phyloP scores from a whole-genome alignment of 2,888 invertebrate species.

The Atherix ibis region DNA sequence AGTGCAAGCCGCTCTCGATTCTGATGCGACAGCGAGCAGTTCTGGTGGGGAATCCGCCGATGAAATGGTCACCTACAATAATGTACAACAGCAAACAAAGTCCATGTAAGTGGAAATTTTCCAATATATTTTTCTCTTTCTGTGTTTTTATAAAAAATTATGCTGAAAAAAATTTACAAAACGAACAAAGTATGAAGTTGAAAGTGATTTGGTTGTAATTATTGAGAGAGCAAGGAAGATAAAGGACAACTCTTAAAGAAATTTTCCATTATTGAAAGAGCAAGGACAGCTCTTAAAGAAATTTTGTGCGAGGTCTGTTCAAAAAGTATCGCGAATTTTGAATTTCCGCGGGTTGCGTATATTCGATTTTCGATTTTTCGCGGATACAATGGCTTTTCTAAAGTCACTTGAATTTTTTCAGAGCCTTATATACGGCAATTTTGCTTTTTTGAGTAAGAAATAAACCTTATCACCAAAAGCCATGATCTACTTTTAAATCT shows the following conservation, averaged over 20 bases:
- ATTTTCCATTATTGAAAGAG: too few species aligned
- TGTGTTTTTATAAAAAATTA: not conserved
- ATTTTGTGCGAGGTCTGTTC: too few species aligned
- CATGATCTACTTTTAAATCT: too few species aligned
- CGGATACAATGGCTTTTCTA: too few species aligned
- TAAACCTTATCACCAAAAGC: too few species aligned
- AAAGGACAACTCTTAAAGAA: not conserved
- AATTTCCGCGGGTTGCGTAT: too few species aligned
- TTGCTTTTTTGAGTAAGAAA: too few species aligned
- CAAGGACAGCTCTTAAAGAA: too few species aligned
- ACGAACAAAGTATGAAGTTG: not conserved
- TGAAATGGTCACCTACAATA: conserved; percentile 66
- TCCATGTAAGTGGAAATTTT: conserved; percentile 52
- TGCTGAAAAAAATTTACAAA: not conserved
- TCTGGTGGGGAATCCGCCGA: conserved; percentile 91
- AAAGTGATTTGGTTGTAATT: not conserved
- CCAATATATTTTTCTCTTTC: not conserved
- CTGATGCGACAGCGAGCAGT: conserved; percentile 86
- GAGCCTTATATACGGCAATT: too few species aligned
- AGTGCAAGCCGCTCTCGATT: conserved; percentile 65
- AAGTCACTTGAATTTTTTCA: too few species aligned
- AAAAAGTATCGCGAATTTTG: too few species aligned
- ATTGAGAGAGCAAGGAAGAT: not conserved
- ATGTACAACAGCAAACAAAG: conserved; percentile 57
- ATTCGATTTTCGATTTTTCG: too few species aligned